Evolutionary conservation across 2,888 invertebrate species (phyloP).

Genomic region (Auanema freiburgensis): DNA sequence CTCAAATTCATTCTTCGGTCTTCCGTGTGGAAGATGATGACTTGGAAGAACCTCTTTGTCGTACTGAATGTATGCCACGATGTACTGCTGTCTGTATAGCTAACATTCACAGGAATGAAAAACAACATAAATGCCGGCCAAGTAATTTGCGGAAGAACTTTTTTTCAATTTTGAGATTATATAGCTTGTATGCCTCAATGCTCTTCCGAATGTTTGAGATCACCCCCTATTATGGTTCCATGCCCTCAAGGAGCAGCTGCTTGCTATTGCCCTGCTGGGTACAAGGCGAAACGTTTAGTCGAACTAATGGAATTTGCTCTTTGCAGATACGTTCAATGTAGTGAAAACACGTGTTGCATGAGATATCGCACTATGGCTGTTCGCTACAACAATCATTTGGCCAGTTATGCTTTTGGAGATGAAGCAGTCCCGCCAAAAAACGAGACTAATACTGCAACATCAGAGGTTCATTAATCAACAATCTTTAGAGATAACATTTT

Average conservation of each 20-base stretch:
- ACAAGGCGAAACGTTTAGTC: not conserved
- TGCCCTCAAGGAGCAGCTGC: not conserved
- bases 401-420: constrained; percentile 6
- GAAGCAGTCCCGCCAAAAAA: not conserved
- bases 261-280: constrained; percentile 10
- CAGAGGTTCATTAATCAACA: not conserved
- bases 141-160: not conserved
- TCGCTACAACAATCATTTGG: constrained; percentile 8
- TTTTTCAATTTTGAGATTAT: not conserved
- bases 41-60: not conserved
- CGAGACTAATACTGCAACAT: not conserved
- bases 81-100: not conserved
- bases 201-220: not conserved
- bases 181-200: constrained; percentile 10
- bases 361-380: constrained; percentile 14
- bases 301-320: too few species aligned
- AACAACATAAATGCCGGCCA: not conserved
- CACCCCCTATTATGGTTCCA: constrained; percentile 10
- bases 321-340: constrained; percentile 10
- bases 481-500: not conserved
- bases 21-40: not conserved
- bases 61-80: not conserved
- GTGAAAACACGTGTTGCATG: constrained; percentile 13
- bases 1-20: not conserved
- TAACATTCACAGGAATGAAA: not conserved